phyloP scores from a whole-genome alignment of 2,113 vertebrate species.

The Forbesichthys papilliferus region DNA sequence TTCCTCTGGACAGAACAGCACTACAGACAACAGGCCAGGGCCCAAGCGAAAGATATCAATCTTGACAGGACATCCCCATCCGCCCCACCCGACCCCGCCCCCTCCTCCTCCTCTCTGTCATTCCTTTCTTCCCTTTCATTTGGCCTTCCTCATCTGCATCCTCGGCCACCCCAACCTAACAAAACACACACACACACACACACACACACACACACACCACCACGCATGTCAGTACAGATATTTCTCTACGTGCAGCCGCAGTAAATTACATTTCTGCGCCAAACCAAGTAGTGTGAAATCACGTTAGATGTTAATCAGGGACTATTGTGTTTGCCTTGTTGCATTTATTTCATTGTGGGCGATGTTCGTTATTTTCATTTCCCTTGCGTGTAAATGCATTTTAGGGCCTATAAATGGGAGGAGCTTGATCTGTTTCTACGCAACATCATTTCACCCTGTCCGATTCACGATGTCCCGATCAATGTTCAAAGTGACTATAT shows the following conservation, averaged over 20 bases:
- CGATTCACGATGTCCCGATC: too few species aligned
- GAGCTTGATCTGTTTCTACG: too few species aligned
- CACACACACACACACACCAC: neutral
- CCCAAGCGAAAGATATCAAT: conserved; percentile 44
- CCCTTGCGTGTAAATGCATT: too few species aligned
- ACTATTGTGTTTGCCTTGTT: conserved; percentile 56
- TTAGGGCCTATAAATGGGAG: neutral
- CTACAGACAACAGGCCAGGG: conserved; percentile 40
- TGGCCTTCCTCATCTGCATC: conserved; percentile 20
- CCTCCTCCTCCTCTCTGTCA: neutral
- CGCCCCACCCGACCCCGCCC: conserved; percentile 6
- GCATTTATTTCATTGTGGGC: conserved; percentile 18
- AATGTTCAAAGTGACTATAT: too few species aligned
- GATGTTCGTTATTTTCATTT: conserved; percentile 23
- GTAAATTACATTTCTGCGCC: conserved; percentile 63
- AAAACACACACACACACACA: neutral
- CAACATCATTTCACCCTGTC: too few species aligned
- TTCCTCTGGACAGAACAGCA: conserved; percentile 55
- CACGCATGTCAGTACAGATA: conserved; percentile 48
- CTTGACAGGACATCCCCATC: conserved; percentile 46
- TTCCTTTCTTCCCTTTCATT: neutral
- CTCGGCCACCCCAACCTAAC: neutral
- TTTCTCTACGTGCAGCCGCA: conserved; percentile 54
- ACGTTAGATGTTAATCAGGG: conserved; percentile 71
- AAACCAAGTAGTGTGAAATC: conserved; percentile 68